Base-by-base conservation (phyloP, 2,797 vertebrate genomes). In the Amblyraja radiata region DNA sequence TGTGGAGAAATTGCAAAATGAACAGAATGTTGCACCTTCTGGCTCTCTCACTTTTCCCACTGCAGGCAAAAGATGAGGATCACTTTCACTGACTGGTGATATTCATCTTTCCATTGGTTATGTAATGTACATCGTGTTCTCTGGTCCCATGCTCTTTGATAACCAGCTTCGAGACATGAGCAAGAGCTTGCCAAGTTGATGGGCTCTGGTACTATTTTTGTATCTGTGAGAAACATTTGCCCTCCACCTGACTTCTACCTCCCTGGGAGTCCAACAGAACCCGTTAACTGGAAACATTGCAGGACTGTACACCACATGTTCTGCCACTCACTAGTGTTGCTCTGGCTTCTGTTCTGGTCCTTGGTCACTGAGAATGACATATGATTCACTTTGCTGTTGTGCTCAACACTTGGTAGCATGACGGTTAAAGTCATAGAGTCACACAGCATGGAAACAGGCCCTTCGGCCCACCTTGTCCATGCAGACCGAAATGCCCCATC, bases 31-130 rank as follows among this genome's bases (percentile, higher is more conserved):
- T 93, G 93, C 83, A 93, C 79, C 93, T 93, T 95, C 94, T 95
- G 94, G 94, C 94, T 95, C 93, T 94, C 0, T 94, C 0, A 1
- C 93, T 94, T 61, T 88, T 92, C 46, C 93, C 79, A 93, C 94
- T 77, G 90, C 93, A 93, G 93, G 94, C 94, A 93, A 95, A 0
- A 2, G 90, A 94, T 94, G 80, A 84, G 25, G 63, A 68, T 32
- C 25, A 65, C 63, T 81, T 94, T 93, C 94, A 39, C 73, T 93
- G 94, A 94, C 58, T 0, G 8, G 93, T 86, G 81, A 91, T 91
- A 94, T 95, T 94, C 39, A 93, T 94, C 95, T 95, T 95, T 95
- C 94, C 93, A 94, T 96, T 96, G 96, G 94, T 95, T 96, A 95
- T 96, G 93, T 93, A 93, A 61, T 93, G 94, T 95, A 95, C 84